These are phyloP conservation scores for Notarius lentiginosus DNA, from an alignment of 2,113 vertebrate genomes.

Conservation along the genomic window DNA sequence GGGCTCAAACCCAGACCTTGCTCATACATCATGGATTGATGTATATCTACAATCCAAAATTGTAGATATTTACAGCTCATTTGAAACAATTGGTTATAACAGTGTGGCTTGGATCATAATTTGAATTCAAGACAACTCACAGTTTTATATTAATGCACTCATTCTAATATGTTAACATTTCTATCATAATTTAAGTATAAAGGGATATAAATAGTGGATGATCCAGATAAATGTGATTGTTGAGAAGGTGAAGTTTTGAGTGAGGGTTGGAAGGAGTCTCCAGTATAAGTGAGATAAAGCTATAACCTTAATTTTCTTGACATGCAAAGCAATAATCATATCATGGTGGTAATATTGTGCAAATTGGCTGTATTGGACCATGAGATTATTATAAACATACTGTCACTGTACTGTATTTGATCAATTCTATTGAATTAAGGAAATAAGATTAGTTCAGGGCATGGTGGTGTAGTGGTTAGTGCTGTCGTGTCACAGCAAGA, in stretches of 20 bases:
- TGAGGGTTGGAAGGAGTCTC: neutral
- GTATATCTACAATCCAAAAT: no score
- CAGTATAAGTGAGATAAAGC: neutral
- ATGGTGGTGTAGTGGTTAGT: no score
- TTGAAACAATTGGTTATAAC: neutral
- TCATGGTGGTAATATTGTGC: neutral
- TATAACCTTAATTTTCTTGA: neutral
- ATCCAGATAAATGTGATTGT: neutral
- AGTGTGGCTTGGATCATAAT: neutral
- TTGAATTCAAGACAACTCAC: no score
- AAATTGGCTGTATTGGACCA: neutral
- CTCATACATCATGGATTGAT: no score
- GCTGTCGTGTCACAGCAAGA: no score
- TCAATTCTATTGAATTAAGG: neutral
- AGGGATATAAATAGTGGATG: neutral
- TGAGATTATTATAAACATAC: neutral
- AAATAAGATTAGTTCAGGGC: neutral
- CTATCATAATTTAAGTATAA: neutral
- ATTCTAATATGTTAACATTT: neutral
- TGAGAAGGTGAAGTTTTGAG: neutral
- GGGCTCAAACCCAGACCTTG: no score
- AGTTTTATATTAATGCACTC: neutral
- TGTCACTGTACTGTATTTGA: neutral
- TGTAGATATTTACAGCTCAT: neutral
- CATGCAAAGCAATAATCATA: neutral